These are phyloP conservation scores for Xiphydria camelus DNA, from an alignment of 2,888 invertebrate genomes.

Conservation along the genomic window DNA sequence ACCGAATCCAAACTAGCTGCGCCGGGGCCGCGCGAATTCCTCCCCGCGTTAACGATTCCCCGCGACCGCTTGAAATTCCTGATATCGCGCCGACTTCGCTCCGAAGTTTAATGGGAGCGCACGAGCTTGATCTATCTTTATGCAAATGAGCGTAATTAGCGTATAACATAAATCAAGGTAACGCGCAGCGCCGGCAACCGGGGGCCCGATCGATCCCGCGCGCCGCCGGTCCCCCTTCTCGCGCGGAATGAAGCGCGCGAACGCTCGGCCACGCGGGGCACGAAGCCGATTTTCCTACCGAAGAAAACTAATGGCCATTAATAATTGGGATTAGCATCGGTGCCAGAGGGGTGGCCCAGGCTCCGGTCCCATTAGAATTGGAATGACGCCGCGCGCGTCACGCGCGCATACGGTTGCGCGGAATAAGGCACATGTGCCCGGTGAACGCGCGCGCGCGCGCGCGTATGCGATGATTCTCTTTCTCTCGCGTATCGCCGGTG, in stretches of 20 bases:
- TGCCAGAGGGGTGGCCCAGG: slow-evolving; percentile 24
- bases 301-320: slow-evolving; percentile 54
- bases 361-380: slow-evolving; percentile 40
- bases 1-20: too few species aligned
- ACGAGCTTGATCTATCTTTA: slow-evolving; percentile 45
- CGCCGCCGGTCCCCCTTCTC: not conserved
- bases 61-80: too few species aligned
- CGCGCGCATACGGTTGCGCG: slow-evolving; percentile 5
- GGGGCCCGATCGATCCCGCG: not conserved
- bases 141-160: slow-evolving; percentile 55
- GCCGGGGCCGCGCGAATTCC: too few species aligned
- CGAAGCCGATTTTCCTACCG: slow-evolving; percentile 42
- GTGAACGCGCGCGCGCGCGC: not conserved
- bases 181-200: slow-evolving; percentile 32
- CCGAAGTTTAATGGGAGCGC: slow-evolving; percentile 37
- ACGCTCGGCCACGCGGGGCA: slow-evolving; percentile 11
- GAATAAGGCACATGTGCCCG: slow-evolving; percentile 6
- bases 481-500: too few species aligned
- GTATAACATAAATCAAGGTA: slow-evolving; percentile 52
- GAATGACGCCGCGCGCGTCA: slow-evolving; percentile 30
- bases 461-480: not conserved
- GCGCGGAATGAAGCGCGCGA: not conserved
- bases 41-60: too few species aligned
- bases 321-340: slow-evolving; percentile 53
- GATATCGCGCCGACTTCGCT: not conserved